These are phyloP conservation scores for Scaptomyza reducta DNA, from an alignment of 2,888 invertebrate species.

Conservation along the genomic window DNA sequence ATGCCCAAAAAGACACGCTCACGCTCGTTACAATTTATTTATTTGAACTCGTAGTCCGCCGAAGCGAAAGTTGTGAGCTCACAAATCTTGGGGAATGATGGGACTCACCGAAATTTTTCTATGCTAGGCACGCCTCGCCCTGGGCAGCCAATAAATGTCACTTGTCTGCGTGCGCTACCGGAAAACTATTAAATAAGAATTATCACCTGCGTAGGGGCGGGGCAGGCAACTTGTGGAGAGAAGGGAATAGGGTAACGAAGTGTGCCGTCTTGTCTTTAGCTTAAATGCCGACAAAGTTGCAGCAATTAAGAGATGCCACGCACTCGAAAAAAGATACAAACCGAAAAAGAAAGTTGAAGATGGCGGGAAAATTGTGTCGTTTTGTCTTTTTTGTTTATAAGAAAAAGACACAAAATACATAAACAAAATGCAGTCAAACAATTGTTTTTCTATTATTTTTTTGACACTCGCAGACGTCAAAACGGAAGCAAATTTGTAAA, in stretches of 20 bases:
- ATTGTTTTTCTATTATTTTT: conserved; percentile 15
- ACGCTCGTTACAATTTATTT: conserved; percentile 36
- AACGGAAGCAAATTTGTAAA: conserved; percentile 54
- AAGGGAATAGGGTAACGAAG: not conserved
- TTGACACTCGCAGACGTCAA: conserved; percentile 26
- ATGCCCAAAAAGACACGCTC: conserved; percentile 2
- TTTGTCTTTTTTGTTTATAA: not conserved
- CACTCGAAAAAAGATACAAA: no score
- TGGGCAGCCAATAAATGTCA: conserved; percentile 70
- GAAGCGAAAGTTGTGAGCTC: conserved; percentile 56
- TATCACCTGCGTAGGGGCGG: conserved; percentile 60
- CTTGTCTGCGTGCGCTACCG: conserved; percentile 73
- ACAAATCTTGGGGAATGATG: conserved; percentile 42
- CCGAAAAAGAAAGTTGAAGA: conserved; percentile 29
- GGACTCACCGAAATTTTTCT: conserved; percentile 30
- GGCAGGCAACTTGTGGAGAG: no score
- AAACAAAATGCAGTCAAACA: conserved; percentile 44
- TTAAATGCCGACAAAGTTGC: conserved; percentile 42
- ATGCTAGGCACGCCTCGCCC: conserved; percentile 61
- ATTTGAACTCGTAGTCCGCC: conserved; percentile 28
- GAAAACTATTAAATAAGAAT: conserved; percentile 80
- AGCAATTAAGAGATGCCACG: conserved; percentile 55
- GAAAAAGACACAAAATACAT: conserved; percentile 11
- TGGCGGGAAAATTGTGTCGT: conserved; percentile 34
- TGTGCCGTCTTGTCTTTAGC: conserved; percentile 20